These are phyloP conservation scores for Loris lydekkerianus DNA, from an alignment of 2,797 vertebrate genomes.

Conservation along the genomic window DNA sequence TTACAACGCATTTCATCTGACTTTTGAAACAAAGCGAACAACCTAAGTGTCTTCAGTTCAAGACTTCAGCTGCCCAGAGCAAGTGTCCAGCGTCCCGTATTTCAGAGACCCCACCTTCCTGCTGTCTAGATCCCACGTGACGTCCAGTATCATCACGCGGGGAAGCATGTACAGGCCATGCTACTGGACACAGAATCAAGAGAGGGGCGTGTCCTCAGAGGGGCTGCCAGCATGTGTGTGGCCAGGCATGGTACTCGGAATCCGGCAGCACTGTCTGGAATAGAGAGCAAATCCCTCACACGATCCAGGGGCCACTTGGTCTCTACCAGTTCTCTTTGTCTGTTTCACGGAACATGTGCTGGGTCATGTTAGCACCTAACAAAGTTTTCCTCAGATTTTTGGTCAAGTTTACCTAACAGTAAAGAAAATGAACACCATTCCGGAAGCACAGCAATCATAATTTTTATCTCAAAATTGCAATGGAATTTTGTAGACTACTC, in stretches of 20 bases:
- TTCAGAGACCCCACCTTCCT: neutral
- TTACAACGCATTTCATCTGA: neutral
- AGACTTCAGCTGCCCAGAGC: neutral
- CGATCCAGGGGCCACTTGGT: neutral
- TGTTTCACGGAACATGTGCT: neutral
- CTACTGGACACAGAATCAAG: neutral
- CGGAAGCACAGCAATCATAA: neutral
- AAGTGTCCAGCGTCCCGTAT: neutral
- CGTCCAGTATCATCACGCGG: neutral
- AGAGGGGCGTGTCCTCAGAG: neutral
- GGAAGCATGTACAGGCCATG: neutral
- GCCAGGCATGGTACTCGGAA: neutral
- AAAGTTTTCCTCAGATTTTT: neutral
- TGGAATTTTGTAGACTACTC: neutral
- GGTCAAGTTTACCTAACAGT: neutral
- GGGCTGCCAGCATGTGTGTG: neutral
- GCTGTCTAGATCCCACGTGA: fast-evolving
- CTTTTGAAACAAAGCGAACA: neutral
- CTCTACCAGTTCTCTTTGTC: neutral
- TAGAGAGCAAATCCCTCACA: neutral
- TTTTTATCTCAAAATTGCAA: neutral
- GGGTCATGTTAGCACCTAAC: neutral
- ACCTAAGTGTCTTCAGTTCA: neutral
- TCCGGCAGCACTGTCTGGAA: no score
- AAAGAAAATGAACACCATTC: neutral